phyloP scores from a whole-genome alignment of 2,888 invertebrate genomes.

The Agonopterix subpropinquella region DNA sequence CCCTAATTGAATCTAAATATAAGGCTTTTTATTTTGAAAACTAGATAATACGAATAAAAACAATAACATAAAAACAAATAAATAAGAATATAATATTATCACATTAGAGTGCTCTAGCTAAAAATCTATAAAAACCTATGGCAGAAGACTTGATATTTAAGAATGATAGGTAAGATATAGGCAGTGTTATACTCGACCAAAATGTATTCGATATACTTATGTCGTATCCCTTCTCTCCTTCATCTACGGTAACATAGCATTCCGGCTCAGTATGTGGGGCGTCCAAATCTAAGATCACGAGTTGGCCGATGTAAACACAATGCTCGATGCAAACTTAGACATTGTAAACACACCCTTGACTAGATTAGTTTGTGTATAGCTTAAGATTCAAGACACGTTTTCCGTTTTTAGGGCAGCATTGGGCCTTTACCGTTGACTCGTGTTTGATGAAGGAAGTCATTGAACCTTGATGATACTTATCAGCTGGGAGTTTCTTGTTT shows the following conservation, averaged over 20 bases:
- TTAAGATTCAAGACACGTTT: neutral
- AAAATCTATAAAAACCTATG: too few species aligned
- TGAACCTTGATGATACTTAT: neutral
- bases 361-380: slow-evolving; percentile 8
- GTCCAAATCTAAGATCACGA: slow-evolving; percentile 62
- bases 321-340: neutral
- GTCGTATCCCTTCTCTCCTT: neutral
- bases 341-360: slow-evolving; percentile 7
- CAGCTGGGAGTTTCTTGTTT: too few species aligned
- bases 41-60: too few species aligned
- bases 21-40: too few species aligned
- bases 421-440: neutral
- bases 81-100: too few species aligned
- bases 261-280: slow-evolving; percentile 45
- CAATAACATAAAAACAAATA: too few species aligned
- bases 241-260: slow-evolving; percentile 18
- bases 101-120: too few species aligned
- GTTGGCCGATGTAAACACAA: slow-evolving; percentile 26
- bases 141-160: too few species aligned
- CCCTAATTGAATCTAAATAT: too few species aligned
- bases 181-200: too few species aligned
- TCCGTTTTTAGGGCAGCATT: neutral
- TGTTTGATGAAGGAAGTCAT: neutral
- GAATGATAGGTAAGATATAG: too few species aligned
- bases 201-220: too few species aligned